Base-by-base conservation (phyloP, 2,113 vertebrate genomes). In the Coptodon bakossiorum region DNA sequence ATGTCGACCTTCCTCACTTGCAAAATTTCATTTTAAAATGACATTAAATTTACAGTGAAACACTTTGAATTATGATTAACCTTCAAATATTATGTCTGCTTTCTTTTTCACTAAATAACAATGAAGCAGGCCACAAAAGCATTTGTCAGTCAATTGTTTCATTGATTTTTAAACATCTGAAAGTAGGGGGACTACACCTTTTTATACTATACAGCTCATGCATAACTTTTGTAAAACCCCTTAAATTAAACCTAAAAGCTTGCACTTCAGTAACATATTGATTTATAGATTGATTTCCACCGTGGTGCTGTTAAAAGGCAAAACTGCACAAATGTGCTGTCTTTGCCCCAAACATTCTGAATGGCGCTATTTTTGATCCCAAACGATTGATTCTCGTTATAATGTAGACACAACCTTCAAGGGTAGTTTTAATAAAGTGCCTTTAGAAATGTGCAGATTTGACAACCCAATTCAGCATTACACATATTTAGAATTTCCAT, bases 391-490 rank as follows among this genome's bases (percentile, higher is more conserved):
- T 81, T 38, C 86, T 89, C n/a, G 19, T 24, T 84, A 22, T 71
- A 63, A 68, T 14, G 9, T 57, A 43, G 61, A 86, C 54, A 80
- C 68, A 91, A 82, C 88, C 76, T 93, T 88, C 90, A 84, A 84
- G 85, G 89, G 84, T 86, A 86, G 86, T 92, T 93, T 94, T 90
- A 86, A 95, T 97, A 97, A 97, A 97, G 96, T 97, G 96, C 96
- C 95, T 94, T 95, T 93, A 95, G 92, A 95, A 92, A 93, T 96
- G 95, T 96, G 96, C 96, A 96, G 95, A 95, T 92, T 93, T 93
- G 87, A 90, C 91, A 90, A 93, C 78, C 92, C 92, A 95, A 93
- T 91, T 94, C 90, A 94, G 92, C 83, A 90, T 82, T 92, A 83
- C 86, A 94, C 82, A 90, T 92, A 89, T 78, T 92, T 90, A 90